Evolutionary conservation across 2,113 vertebrate species (phyloP), one percentile per base, ranked within the genome.

Genomic region (Suricata suricatta): DNA sequence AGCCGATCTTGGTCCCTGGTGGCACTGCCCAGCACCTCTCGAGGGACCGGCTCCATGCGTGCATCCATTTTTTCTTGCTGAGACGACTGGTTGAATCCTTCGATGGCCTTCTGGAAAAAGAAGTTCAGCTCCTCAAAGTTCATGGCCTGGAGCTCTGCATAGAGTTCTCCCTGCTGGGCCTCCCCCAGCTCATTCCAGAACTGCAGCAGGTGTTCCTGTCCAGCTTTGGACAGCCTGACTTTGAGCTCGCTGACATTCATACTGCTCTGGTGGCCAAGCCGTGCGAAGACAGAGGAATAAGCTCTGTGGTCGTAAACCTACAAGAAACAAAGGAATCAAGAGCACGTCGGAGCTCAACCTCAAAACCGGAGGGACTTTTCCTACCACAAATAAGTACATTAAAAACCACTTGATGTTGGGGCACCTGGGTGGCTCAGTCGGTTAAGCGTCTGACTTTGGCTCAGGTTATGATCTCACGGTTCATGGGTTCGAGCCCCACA

Each of bases 41-140:
- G 98, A 5, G 99, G 99, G 35, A 99, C 99, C 7, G 99, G 99
- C 96, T 99, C 99, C 99, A 99, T 99, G 29, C 99, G 99, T 21
- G 97, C 69, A 68, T 99, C 99, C 97, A 99, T 98, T 88, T 99
- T 99, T 97, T 99, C 99, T 1, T 99, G 95, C 63, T 97, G 98
- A 94, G 93, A 97, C 0, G 97, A 74, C 80, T 96, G 98, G 77
- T 93, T 94, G 71, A 98, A 99, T 1, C 80, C 97, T 96, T 98
- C 98, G 96, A 99, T 99, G 95, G 99, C 99, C 3, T 97, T 99
- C 89, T 95, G 98, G 96, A 99, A 99, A 98, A 99, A 99, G 2
- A 94, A 72, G 38, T 98, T 99, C 95, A 99, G 98, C 97, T 99
- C 99, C 92, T 98, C 96, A 1, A 99, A 99, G 98, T 99, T 93